phyloP scores from a whole-genome alignment of 2,113 vertebrate genomes.

The Pampusana beccarii region DNA sequence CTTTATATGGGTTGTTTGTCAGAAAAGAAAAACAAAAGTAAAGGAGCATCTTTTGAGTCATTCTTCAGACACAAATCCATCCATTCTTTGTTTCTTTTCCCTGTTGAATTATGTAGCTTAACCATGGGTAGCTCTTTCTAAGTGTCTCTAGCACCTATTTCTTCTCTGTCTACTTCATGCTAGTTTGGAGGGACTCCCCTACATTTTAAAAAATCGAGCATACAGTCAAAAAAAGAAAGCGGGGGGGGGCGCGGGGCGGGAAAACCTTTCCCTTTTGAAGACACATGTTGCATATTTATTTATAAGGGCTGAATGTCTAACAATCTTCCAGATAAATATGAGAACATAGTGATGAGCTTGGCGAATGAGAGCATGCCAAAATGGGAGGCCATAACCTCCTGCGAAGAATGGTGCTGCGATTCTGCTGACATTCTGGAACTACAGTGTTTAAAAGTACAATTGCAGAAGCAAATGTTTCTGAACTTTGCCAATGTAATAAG shows the following conservation, averaged over 20 bases:
- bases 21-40: background rate
- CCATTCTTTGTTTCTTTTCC: background rate
- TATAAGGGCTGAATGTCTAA: background rate
- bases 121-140: background rate
- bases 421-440: background rate
- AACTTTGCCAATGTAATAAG: background rate
- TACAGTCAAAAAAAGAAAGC: background rate
- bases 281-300: background rate
- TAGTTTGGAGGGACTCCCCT: background rate
- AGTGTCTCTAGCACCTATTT: background rate
- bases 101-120: background rate
- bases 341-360: background rate
- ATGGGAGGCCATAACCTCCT: background rate
- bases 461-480: background rate
- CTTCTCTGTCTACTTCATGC: background rate
- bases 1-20: background rate
- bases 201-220: background rate
- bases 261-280: background rate
- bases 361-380: background rate
- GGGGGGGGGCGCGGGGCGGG: too few species aligned
- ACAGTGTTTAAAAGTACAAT: background rate
- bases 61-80: background rate
- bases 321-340: background rate
- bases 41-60: background rate
- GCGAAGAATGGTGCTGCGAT: background rate